Percentiles rank a stretch among this genome's conserved stretches.
Conservation (phyloP, 2,797 vertebrate genomes). For the Valencia hispanica region DNA sequence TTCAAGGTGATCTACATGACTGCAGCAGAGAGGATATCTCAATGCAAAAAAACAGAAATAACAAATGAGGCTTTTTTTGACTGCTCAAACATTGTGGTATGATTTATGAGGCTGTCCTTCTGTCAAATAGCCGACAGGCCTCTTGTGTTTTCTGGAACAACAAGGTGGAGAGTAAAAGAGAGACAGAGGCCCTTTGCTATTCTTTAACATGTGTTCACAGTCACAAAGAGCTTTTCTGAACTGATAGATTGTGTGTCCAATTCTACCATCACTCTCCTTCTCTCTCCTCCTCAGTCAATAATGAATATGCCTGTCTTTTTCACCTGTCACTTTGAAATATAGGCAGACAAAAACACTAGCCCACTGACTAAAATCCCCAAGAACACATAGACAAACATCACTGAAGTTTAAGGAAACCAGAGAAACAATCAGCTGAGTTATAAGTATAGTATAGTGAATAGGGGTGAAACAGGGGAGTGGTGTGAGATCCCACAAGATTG, state of each 20-base stretch:
- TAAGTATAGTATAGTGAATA: neutral
- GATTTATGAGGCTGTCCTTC: conserved; percentile 72
- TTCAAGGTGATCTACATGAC: conserved; percentile 28
- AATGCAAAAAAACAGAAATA: conserved; percentile 22
- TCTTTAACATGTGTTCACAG: conserved; percentile 68
- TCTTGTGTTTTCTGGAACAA: conserved; percentile 58
- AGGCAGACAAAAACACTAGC: conserved; percentile 31
- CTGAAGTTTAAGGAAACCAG: neutral
- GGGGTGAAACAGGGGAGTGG: neutral
- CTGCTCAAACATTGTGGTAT: conserved; percentile 55
- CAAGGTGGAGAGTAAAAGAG: conserved; percentile 27
- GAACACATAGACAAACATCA: neutral
- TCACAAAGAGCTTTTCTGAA: conserved; percentile 68
- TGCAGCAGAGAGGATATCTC: conserved; percentile 2
- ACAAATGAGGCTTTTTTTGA: conserved; percentile 46
- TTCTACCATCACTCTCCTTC: conserved; percentile 11
- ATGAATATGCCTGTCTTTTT: conserved; percentile 40
- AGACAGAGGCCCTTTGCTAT: conserved; percentile 55
- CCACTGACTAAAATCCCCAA: neutral
- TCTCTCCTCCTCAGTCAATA: conserved; percentile 13
- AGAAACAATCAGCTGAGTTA: neutral
- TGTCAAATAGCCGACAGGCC: conserved; percentile 54
- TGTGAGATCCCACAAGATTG: neutral
- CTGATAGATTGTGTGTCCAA: conserved; percentile 52
- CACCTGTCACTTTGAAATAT: conserved; percentile 37